Evolutionary conservation across 1,140 invertebrate species (phyloP).

Genomic region (Calephelis nemesis): DNA sequence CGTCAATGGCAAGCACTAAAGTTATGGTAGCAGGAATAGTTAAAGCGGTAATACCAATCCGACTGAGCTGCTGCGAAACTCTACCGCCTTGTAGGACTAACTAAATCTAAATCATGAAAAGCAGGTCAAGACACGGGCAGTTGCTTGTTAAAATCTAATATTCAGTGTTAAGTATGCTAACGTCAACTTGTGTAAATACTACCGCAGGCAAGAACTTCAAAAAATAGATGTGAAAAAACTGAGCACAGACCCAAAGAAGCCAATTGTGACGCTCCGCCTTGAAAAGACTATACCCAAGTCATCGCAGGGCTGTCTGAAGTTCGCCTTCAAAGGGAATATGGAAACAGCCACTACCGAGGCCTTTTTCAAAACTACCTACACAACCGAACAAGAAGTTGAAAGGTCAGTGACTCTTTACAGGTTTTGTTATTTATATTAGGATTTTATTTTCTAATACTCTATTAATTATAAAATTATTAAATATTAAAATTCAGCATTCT

Average conservation of each 20-base stretch:
- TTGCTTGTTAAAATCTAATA: too few species aligned
- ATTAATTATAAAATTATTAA: too few species aligned
- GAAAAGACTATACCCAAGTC: conserved; percentile 77
- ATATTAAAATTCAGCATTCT: too few species aligned
- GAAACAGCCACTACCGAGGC: conserved; percentile 80
- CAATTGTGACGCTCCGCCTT: conserved; percentile 79
- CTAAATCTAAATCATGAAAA: too few species aligned
- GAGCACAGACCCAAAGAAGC: conserved; percentile 74
- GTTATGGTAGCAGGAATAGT: too few species aligned
- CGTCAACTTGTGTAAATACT: not conserved
- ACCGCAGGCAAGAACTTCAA: conserved; percentile 40
- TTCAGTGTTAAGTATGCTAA: too few species aligned
- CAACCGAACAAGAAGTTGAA: conserved; percentile 71
- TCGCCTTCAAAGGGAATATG: conserved; percentile 81
- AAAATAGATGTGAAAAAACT: conserved; percentile 45
- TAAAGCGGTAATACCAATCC: too few species aligned
- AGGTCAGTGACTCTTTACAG: conserved; percentile 60
- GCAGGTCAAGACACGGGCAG: not conserved
- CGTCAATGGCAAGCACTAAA: too few species aligned
- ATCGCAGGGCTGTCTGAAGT: conserved; percentile 76
- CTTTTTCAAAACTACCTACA: conserved; percentile 82
- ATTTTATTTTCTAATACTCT: too few species aligned
- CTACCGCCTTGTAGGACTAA: too few species aligned
- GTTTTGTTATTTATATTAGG: too few species aligned
- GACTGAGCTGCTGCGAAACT: too few species aligned